Conservation (phyloP, 2,888 invertebrate genomes). For the Melikaiella ostensackeni region DNA sequence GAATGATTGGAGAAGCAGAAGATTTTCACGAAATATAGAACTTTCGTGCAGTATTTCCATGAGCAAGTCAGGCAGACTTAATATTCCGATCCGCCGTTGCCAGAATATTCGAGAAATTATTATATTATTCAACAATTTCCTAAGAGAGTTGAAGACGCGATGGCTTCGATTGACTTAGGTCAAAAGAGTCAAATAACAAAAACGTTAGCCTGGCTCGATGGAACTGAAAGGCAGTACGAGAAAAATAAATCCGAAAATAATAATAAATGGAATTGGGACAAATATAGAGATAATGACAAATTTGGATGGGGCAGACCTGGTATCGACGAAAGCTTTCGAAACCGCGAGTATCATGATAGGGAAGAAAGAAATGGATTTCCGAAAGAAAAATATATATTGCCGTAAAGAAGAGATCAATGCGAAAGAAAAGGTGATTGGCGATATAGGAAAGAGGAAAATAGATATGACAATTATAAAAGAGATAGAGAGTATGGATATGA, state of each 20-base stretch:
- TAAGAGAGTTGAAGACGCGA: not conserved
- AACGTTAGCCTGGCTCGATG: not conserved
- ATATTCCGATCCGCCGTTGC: not conserved
- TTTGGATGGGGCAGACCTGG: no score
- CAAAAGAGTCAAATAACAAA: not conserved
- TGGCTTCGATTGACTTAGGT: not conserved
- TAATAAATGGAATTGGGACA: not conserved
- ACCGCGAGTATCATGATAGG: no score
- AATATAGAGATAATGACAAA: no score
- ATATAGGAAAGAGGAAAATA: no score
- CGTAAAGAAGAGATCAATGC: no score
- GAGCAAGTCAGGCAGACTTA: not conserved
- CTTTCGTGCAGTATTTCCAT: not conserved
- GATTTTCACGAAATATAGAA: not conserved
- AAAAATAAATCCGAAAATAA: not conserved
- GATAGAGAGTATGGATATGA: no score
- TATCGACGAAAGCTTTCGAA: no score
- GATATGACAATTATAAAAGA: no score
- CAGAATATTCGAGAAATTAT: not conserved
- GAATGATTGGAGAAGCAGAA: no score
- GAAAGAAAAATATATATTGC: no score
- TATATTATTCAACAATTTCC: not conserved
- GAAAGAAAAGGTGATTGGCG: no score
- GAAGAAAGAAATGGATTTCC: no score
- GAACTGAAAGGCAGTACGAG: not conserved